Evolutionary conservation across 2,797 vertebrate genomes (phyloP).

Genomic region (Trachurus trachurus): DNA sequence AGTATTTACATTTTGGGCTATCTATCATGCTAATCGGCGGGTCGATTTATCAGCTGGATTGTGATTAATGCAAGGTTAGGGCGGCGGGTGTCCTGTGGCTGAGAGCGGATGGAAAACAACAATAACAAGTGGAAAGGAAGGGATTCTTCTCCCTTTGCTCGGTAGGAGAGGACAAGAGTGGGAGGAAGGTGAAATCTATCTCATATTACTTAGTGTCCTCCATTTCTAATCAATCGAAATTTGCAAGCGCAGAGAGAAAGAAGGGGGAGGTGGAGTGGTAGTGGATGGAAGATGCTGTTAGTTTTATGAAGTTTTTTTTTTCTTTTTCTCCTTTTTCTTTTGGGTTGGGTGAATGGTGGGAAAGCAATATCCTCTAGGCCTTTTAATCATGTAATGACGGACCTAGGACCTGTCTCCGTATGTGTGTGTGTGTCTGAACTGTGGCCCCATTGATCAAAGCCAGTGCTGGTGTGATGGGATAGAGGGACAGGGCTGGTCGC

Average conservation of each 20-base stretch:
- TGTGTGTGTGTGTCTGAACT: conserved; percentile 72
- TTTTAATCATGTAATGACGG: conserved; percentile 87
- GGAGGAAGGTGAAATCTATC: conserved; percentile 50
- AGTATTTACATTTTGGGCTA: conserved; percentile 95
- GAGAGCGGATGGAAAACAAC: conserved; percentile 61
- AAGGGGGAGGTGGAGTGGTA: neutral
- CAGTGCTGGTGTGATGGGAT: conserved; percentile 87
- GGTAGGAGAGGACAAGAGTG: conserved; percentile 40
- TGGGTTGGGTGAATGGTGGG: conserved; percentile 77
- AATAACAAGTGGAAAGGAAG: conserved; percentile 51
- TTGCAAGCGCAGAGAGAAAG: conserved; percentile 37
- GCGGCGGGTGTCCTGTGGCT: conserved; percentile 62
- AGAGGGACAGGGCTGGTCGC: conserved; percentile 85
- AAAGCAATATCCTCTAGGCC: conserved; percentile 89
- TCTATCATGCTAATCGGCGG: conserved; percentile 92
- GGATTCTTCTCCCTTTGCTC: conserved; percentile 52
- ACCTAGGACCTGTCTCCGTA: conserved; percentile 75
- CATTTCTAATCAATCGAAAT: conserved; percentile 53
- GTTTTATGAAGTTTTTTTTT: conserved; percentile 86
- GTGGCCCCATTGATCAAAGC: conserved; percentile 92
- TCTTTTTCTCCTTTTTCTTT: conserved; percentile 67
- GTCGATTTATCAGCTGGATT: conserved; percentile 90
- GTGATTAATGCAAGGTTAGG: conserved; percentile 73
- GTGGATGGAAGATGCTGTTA: conserved; percentile 71
- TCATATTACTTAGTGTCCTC: conserved; percentile 33